Base-by-base conservation (phyloP, 2,888 invertebrate species). In the Andrena bicolor region DNA sequence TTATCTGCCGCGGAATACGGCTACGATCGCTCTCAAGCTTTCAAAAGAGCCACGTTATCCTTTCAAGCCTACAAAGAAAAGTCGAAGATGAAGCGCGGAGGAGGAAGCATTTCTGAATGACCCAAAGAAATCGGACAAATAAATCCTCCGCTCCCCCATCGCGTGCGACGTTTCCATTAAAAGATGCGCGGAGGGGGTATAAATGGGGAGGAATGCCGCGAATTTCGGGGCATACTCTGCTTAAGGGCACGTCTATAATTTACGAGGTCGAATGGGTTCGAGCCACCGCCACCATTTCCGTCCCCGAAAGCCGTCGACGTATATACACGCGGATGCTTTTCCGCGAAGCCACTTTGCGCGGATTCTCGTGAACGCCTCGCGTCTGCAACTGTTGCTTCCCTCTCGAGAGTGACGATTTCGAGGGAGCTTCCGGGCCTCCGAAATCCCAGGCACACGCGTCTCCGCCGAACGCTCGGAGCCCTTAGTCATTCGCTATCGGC, bases 221-320 rank as follows among this genome's bases (percentile, higher is more conserved):
- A 71, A 79, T 82, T 76, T 70, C 76, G 70, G 76, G 70, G 68
- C 85, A 88, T 88, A 88, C 89, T 91, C 88, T 88, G 86, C 86
- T 86, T 88, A 88, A 90, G 88, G 90, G 89, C 87, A 87, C 87
- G 87, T 90, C 86, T 87, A 91, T 90, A 90, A 91, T 91, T 91
- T 88, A 90, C 82, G 77, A 32, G 84, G 75, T 80, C 81, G 87
- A 89, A 89, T 87, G 86, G 85, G 73, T 66, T 70, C 65, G 35
- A 74, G 51, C 53, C 75, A 51, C 58, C 53, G 58, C 51, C 48
- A 4, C 58, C 58, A 48, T 69, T 63, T 28, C 76, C 56, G 26
- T 51, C 48, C 49, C 20, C 26, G 32, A 64, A 51, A 49, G 41
- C 60, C 48, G 48, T 35, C 64, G 58, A 58, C 41, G 16, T 41